phyloP scores from a whole-genome alignment of 2,113 vertebrate species.

The Gymnogyps californianus region DNA sequence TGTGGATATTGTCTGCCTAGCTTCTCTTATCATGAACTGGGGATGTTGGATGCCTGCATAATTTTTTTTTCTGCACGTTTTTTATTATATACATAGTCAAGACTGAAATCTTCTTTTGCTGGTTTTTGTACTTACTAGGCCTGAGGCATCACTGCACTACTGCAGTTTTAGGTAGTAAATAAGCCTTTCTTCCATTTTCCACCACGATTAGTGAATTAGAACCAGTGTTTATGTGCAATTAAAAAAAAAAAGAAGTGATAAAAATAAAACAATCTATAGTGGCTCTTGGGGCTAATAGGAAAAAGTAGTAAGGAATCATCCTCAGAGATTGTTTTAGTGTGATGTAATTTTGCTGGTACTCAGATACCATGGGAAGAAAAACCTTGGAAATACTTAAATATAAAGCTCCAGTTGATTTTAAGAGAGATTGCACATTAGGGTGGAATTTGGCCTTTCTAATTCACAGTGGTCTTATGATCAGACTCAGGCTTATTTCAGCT shows the following conservation, averaged over 20 bases:
- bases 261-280: background rate
- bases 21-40: background rate
- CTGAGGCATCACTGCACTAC: background rate
- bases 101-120: background rate
- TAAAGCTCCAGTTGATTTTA: conserved; percentile 29
- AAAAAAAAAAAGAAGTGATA: background rate
- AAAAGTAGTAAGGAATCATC: conserved; percentile 1
- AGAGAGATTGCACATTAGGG: conserved; percentile 12
- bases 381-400: conserved; percentile 31
- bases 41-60: background rate
- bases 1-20: background rate
- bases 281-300: background rate
- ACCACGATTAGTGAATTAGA: background rate
- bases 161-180: background rate
- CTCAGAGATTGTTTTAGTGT: conserved; percentile 4
- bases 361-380: conserved; percentile 12
- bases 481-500: background rate
- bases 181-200: background rate
- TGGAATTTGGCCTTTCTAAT: conserved; percentile 41
- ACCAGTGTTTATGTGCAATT: background rate
- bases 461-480: conserved; percentile 46
- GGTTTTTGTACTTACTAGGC: background rate
- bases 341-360: conserved; percentile 42
- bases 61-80: background rate
- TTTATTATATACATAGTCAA: background rate